Conservation (phyloP, 2,888 invertebrate genomes). For the Siphlonurus alternatus region DNA sequence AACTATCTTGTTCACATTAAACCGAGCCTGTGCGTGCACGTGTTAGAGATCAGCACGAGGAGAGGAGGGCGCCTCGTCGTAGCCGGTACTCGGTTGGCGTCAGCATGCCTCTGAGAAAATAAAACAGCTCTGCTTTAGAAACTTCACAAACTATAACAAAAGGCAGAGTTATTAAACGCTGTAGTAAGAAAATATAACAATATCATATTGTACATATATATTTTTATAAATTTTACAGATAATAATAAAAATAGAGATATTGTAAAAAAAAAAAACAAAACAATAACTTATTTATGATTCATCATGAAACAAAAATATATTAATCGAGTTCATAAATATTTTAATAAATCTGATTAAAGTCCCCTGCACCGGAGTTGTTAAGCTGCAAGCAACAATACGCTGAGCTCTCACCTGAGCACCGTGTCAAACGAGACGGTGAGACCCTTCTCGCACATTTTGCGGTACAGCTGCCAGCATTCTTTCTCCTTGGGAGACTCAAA, state of each 20-base stretch:
- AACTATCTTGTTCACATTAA: no score
- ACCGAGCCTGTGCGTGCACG: no score
- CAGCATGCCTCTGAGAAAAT: conserved; percentile 41
- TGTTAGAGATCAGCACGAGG: conserved; percentile 4
- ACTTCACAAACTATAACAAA: no score
- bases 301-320: neutral
- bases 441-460: conserved; percentile 49
- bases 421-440: conserved; percentile 50
- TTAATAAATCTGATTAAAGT: no score
- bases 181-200: no score
- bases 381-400: no score
- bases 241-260: neutral
- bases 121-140: no score
- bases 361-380: no score
- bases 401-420: conserved; percentile 37
- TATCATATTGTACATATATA: no score
- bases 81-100: conserved; percentile 53
- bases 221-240: no score
- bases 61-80: conserved; percentile 19
- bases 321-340: no score
- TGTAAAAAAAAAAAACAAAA: neutral
- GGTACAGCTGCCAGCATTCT: conserved; percentile 50
- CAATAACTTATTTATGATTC: neutral
- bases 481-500: conserved; percentile 37
- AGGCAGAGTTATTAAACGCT: no score